Conservation (phyloP, 2,797 vertebrate species). For the Chromis chromis region DNA sequence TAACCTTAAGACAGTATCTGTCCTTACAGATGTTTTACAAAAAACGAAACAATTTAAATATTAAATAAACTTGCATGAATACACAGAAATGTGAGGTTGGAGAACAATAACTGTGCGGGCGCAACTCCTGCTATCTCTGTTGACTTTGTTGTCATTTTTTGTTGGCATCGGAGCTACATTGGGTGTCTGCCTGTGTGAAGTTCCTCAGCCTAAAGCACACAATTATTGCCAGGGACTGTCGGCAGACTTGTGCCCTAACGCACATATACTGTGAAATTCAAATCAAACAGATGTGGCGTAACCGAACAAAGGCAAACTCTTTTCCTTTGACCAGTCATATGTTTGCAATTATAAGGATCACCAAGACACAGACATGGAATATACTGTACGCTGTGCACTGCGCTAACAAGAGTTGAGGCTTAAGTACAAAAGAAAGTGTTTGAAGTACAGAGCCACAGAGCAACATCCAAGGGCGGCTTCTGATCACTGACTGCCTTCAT, state of each 20-base stretch:
- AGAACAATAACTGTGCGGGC: slow-evolving; percentile 31
- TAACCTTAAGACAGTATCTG: neutral
- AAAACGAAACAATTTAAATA: slow-evolving; percentile 7
- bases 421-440: slow-evolving; percentile 49
- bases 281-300: slow-evolving; percentile 52
- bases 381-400: neutral
- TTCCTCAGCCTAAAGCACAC: slow-evolving; percentile 47
- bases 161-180: slow-evolving; percentile 20
- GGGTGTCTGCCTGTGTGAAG: slow-evolving; percentile 39
- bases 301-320: slow-evolving; percentile 42
- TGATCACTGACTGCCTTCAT: slow-evolving; percentile 59
- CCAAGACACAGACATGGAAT: slow-evolving; percentile 12
- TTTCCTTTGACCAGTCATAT: slow-evolving; percentile 45
- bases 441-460: slow-evolving; percentile 52
- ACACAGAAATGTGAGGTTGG: slow-evolving; percentile 12
- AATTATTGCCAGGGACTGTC: slow-evolving; percentile 59
- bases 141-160: slow-evolving; percentile 18
- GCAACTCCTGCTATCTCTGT: slow-evolving; percentile 11
- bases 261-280: slow-evolving; percentile 42
- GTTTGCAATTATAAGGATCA: slow-evolving; percentile 54
- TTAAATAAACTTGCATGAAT: slow-evolving; percentile 5
- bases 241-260: slow-evolving; percentile 14
- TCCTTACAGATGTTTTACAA: neutral
- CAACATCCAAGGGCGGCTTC: slow-evolving; percentile 34
- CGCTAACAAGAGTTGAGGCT: slow-evolving; percentile 43